Evolutionary conservation across 2,797 vertebrate species (phyloP).

Genomic region (Synanceia verrucosa): DNA sequence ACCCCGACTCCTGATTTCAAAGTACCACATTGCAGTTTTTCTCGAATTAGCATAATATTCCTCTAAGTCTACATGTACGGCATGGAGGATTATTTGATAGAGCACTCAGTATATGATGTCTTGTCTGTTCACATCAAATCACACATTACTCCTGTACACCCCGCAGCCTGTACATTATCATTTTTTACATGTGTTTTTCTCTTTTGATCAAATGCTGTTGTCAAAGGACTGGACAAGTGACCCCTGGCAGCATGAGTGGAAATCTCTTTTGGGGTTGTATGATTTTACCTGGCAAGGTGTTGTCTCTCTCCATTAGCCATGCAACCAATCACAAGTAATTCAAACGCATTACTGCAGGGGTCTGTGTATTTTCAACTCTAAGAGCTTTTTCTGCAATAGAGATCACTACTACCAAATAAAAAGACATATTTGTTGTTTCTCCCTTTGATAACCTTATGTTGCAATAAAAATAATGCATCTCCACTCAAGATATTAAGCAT

Average conservation of each 20-base stretch:
- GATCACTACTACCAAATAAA: constrained; percentile 40
- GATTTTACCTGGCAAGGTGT: constrained; percentile 70
- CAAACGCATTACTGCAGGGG: constrained; percentile 58
- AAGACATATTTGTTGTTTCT: constrained; percentile 52
- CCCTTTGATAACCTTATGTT: constrained; percentile 57
- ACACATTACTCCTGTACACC: constrained; percentile 56
- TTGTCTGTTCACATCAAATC: constrained; percentile 69
- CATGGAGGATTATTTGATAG: constrained; percentile 45
- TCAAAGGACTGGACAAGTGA: constrained; percentile 70
- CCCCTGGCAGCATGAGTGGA: constrained; percentile 48
- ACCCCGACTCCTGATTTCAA: constrained; percentile 64
- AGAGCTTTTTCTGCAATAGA: constrained; percentile 57
- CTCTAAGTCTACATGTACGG: constrained; percentile 17
- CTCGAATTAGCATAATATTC: constrained; percentile 54
- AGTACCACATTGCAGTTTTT: constrained; percentile 24
- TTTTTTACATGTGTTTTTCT: constrained; percentile 56
- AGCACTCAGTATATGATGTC: constrained; percentile 50
- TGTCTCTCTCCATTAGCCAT: constrained; percentile 66
- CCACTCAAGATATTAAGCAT: constrained; percentile 63
- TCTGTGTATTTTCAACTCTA: constrained; percentile 38
- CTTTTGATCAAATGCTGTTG: constrained; percentile 73
- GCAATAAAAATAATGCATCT: constrained; percentile 61
- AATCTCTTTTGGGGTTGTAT: constrained; percentile 47
- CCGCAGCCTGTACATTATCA: constrained; percentile 49
- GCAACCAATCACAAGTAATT: constrained; percentile 72